These are phyloP conservation scores for Eunapius fragilis DNA, from an alignment of 37 sponge, comb jelly and placozoan genomes.

Conservation along the genomic window DNA sequence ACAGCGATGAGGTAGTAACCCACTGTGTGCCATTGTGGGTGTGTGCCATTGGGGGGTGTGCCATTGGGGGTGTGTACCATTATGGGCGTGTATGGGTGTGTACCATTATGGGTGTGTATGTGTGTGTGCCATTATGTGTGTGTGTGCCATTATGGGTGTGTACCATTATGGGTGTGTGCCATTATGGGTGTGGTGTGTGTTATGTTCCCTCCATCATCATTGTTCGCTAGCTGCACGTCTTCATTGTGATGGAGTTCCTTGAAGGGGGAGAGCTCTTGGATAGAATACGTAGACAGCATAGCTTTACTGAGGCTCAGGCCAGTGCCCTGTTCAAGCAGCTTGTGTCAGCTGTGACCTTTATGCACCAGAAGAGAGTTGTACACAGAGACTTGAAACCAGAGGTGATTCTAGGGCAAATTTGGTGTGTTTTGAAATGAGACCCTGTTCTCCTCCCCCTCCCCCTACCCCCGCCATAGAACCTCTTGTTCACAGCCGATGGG, in stretches of 20 bases:
- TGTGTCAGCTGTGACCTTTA: constrained; percentile 80
- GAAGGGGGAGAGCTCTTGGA: constrained; percentile 91
- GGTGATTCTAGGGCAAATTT: constrained; percentile 20
- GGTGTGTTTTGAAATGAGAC: background rate
- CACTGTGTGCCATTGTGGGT: background rate
- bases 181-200: background rate
- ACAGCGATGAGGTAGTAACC: constrained; percentile 73
- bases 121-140: no score
- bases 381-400: constrained; percentile 97
- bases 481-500: constrained; percentile 58
- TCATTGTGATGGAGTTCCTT: constrained; percentile 91
- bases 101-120: background rate
- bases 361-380: constrained; percentile 89
- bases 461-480: constrained; percentile 64
- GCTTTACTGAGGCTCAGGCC: constrained; percentile 89
- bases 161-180: background rate
- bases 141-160: background rate
- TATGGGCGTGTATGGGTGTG: constrained; percentile 38
- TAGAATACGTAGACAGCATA: constrained; percentile 67
- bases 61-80: constrained; percentile 84
- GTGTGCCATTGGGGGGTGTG: no score
- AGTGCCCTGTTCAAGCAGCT: constrained; percentile 84
- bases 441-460: background rate
- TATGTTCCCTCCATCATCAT: no score
- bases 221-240: constrained; percentile 73